Base-by-base conservation (phyloP, 2,113 vertebrate species). In the Hoplias malabaricus region DNA sequence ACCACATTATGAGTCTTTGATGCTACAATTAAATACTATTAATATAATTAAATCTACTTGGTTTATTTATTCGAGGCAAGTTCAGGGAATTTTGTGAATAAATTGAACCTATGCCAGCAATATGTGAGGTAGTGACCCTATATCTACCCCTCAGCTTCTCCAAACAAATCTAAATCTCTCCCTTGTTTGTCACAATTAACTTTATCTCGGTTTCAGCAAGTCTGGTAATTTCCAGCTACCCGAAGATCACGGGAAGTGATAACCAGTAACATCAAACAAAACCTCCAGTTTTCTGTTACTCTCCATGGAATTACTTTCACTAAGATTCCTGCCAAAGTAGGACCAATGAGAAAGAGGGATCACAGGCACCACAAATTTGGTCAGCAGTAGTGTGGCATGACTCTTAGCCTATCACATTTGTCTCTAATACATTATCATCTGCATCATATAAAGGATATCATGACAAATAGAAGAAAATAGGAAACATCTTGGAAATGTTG, bases 181-280 rank as follows among this genome's bases (percentile, higher is more conserved):
- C 50, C 54, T 36, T 48, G 54, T 31, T 46, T 34, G 54, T 78
- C 67, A 8, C 54, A 78, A 43, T 69, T 78, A 70, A 38, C 46
- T 70, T 50, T 36, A 78, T 70, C 42, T 38, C 8, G 6, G 21
- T 78, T 48, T 69, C 42, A 62, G 29, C 31, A 61, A 70, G 33
- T 59, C 14, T 59, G 56, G 27, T 48, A 34, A 77, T 77, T 48
- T 12, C 29, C 3, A 23, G 54, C 40, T 11, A 21, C 25, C 14
- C 75, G 29, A 38, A 50, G 75, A 70, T 71, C 16, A 53, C 23
- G 42, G 69, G 59, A 14, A 36, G 29, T 13, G 69, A 43, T 78
- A 54, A 71, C 16, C 42, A n/a, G n/a, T 46, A 33, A 71, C 67
- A 63, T 78, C 68, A 71, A 71, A 63, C 42, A 70, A 42, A 16